These are phyloP conservation scores for Poliocrania exsul DNA, from an alignment of 2,797 vertebrate species.

Conservation along the genomic window DNA sequence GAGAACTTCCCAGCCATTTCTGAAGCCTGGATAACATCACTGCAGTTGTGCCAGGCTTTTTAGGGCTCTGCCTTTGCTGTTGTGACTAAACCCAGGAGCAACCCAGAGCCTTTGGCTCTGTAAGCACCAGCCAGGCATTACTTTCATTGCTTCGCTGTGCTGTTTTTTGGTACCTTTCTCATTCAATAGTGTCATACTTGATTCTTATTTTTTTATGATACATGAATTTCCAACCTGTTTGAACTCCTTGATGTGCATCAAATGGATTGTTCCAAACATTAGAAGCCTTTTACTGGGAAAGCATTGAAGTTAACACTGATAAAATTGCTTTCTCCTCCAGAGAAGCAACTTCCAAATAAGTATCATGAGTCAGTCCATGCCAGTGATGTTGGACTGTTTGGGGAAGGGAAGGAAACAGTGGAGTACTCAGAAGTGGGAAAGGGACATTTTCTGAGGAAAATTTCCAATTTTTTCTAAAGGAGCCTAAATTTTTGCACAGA, in stretches of 20 bases:
- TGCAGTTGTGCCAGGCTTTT: fast-evolving
- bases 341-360: not conserved
- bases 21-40: not conserved
- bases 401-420: not conserved
- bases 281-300: not conserved
- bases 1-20: not conserved
- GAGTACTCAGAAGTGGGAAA: not conserved
- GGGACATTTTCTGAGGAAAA: not conserved
- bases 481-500: not conserved
- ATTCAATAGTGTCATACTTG: not conserved
- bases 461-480: not conserved
- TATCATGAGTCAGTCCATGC: not conserved
- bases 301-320: not conserved
- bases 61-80: not conserved
- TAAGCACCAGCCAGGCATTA: not conserved
- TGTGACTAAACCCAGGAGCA: not conserved
- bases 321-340: not conserved
- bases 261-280: not conserved
- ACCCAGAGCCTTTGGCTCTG: not conserved
- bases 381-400: not conserved
- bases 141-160: not conserved
- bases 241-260: not conserved
- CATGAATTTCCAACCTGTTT: not conserved
- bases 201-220: not conserved
- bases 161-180: not conserved